Base-by-base conservation (phyloP, 2,113 vertebrate species). In the Phylloscopus trochilus region DNA sequence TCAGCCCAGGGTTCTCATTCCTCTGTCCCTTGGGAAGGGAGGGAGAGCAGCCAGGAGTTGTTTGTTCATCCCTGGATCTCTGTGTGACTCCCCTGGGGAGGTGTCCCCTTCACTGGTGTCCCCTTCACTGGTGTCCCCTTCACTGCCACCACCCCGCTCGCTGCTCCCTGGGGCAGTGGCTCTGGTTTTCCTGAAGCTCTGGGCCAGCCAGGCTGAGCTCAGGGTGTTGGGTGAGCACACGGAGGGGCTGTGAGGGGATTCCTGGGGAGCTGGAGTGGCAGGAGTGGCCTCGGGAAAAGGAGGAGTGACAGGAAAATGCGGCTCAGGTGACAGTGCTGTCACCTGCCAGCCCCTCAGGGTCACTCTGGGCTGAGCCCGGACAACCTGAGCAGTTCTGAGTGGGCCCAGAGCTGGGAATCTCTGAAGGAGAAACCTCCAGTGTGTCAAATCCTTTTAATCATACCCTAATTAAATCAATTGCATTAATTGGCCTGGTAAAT, bases 281-380 rank as follows among this genome's bases (percentile, higher is more conserved):
- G 10, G 13, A 18, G n/a, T n/a, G 41, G 28, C 10, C 21, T 33
- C 11, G 10, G 39, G 14, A 27, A 53, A 33, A 53, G 3, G 53
- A 37, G 63, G 24, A 9, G 8, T 12, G 2, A 5, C 2, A 4
- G 46, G 7, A 2, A 44, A 33, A 24, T 4, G 35, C 46, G 15
- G 41, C 64, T 64, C 0, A 18, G 37, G 1, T 17, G 24, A 2
- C 37, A 30, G 3, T 11, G 21, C 15, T 35, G 59, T 27, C 39
- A 23, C 10, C 60, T 39, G 59, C 16, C n/a, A 43, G 72, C 75
- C 51, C 0, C 27, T 33, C 22, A 0, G 12, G 44, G 30, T 21
- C 59, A 15, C 43, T 39, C 37, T 39, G 37, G 37, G 37, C 10
- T 39, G 37, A 9, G 37, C 37, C 37, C 37, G 37, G 37, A 39